phyloP scores from a whole-genome alignment of 2,797 vertebrate genomes.

The Paramormyrops hopkinsi region DNA sequence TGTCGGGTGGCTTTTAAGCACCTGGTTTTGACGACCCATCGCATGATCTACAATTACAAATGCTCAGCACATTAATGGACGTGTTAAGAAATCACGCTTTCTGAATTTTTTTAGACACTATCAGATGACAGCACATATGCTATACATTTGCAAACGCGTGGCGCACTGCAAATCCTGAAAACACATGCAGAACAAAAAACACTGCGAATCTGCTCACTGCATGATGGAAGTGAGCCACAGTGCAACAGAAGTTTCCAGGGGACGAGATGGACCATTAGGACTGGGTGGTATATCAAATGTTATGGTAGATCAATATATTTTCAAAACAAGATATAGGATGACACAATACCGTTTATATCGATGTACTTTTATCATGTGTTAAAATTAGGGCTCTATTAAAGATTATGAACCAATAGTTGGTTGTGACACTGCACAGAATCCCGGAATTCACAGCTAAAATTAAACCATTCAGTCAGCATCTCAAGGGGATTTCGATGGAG shows the following conservation, averaged over 20 bases:
- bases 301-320: neutral
- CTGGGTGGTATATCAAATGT: neutral
- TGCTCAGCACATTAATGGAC: neutral
- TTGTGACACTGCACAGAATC: neutral
- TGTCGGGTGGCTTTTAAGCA: neutral
- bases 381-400: neutral
- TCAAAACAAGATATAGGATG: neutral
- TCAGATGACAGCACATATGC: neutral
- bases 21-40: neutral
- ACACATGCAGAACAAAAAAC: neutral
- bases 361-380: neutral
- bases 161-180: neutral
- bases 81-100: neutral
- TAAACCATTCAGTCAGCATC: neutral
- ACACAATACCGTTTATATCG: neutral
- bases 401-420: neutral
- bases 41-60: neutral
- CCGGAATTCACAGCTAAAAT: neutral
- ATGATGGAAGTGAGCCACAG: neutral
- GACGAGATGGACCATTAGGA: neutral
- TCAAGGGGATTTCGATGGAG: neutral
- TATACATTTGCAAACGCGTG: neutral
- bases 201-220: neutral
- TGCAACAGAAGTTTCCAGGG: neutral
- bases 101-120: neutral